Evolutionary conservation across 2,113 vertebrate genomes (phyloP).

Genomic region (Myrmecophaga tridactyla): DNA sequence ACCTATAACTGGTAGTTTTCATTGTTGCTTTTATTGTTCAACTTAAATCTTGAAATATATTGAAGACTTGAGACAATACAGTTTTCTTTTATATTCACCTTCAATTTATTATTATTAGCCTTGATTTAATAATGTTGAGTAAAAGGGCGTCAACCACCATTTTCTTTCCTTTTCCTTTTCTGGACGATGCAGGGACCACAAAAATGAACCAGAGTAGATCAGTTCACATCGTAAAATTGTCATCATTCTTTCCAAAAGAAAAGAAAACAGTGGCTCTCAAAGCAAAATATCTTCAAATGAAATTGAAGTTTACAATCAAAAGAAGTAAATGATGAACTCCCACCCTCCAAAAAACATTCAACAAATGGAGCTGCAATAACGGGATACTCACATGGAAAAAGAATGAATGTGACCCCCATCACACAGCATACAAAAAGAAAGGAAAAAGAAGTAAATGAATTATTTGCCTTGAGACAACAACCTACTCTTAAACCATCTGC

Average conservation of each 20-base stretch:
- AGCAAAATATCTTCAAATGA: constrained; percentile 9
- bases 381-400: too few relatives aligned
- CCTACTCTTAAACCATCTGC: background rate
- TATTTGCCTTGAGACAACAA: background rate
- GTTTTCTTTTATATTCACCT: background rate
- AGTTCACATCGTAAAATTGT: background rate
- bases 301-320: constrained; percentile 3
- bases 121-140: background rate
- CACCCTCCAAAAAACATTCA: too few relatives aligned
- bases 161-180: background rate
- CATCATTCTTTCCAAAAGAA: background rate
- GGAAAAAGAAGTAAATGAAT: constrained; percentile 33
- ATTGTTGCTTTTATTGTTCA: background rate
- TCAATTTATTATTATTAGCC: background rate
- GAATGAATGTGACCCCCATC: too few relatives aligned
- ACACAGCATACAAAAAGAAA: too few relatives aligned
- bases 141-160: background rate
- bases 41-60: background rate
- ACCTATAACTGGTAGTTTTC: background rate
- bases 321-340: constrained; percentile 6
- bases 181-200: background rate
- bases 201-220: background rate
- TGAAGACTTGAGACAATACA: background rate
- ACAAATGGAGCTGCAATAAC: too few relatives aligned
- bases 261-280: background rate